A percentile compares a stretch with the other conserved stretches of the same genome.
Conservation (phyloP, 2,888 invertebrate genomes). For the Cremastobaeus sp. region DNA sequence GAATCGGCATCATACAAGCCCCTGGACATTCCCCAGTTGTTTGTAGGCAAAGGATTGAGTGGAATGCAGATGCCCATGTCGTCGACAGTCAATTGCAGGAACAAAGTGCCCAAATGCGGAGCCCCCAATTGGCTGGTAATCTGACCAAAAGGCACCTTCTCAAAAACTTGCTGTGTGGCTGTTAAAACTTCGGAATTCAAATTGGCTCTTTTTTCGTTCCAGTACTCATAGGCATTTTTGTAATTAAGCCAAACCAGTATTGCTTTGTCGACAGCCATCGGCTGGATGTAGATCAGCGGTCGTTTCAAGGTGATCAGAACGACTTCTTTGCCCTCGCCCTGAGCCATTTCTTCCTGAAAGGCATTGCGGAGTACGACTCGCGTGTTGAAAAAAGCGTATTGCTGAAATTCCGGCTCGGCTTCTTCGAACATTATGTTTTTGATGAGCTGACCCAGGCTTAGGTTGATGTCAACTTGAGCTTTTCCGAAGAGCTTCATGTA, state of each 20-base stretch:
- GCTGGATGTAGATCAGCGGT: slow-evolving; percentile 97
- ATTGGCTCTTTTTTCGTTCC: slow-evolving; percentile 96
- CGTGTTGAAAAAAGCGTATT: slow-evolving; percentile 98
- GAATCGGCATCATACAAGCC: slow-evolving; percentile 87
- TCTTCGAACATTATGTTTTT: slow-evolving; percentile 97
- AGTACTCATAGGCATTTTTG: slow-evolving; percentile 99
- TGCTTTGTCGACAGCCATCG: slow-evolving; percentile 98
- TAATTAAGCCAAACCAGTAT: slow-evolving; percentile 99
- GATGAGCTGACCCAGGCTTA: slow-evolving; percentile 96
- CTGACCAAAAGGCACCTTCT: slow-evolving; percentile 89
- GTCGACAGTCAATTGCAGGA: slow-evolving; percentile 95
- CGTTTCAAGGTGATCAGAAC: slow-evolving; percentile 94
- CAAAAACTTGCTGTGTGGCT: slow-evolving; percentile 86
- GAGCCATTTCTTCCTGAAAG: slow-evolving; percentile 93
- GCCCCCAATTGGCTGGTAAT: slow-evolving; percentile 86
- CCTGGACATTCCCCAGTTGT: slow-evolving; percentile 83
- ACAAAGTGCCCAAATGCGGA: slow-evolving; percentile 92
- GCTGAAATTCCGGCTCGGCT: slow-evolving; percentile 97
- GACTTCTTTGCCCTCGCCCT: slow-evolving; percentile 89
- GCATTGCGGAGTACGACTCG: slow-evolving; percentile 91
- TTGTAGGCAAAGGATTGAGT: slow-evolving; percentile 87
- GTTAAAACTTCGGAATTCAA: slow-evolving; percentile 92
- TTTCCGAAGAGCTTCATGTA: slow-evolving; percentile 86
- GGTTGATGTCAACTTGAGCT: slow-evolving; percentile 94
- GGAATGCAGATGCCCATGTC: slow-evolving; percentile 98